Conservation (phyloP, 2,113 vertebrate genomes). For the Rattus rattus region DNA sequence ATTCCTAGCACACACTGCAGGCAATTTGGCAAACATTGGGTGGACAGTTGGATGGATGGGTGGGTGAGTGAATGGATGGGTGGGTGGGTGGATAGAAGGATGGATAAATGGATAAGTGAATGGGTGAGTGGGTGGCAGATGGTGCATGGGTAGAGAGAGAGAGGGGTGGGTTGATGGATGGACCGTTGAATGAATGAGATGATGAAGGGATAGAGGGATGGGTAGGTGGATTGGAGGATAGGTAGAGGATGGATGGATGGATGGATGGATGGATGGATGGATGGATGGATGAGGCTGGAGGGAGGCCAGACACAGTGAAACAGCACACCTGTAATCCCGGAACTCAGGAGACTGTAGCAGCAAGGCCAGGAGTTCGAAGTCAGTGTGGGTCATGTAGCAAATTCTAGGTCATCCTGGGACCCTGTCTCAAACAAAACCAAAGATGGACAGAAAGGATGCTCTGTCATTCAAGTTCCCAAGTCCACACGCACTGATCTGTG, state of each 20-base stretch:
- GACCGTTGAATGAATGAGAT: no score
- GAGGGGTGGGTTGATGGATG: not conserved
- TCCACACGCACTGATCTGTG: not conserved
- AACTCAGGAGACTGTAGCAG: not conserved
- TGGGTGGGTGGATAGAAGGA: not conserved
- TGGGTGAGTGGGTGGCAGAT: not conserved
- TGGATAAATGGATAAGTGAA: not conserved
- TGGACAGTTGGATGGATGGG: not conserved
- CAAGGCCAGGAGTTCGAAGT: not conserved
- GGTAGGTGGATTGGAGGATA: not conserved
- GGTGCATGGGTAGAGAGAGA: not conserved
- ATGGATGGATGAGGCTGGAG: not conserved
- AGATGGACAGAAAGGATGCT: no score
- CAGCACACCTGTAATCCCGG: not conserved
- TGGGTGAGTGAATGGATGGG: not conserved
- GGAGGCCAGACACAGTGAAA: not conserved
- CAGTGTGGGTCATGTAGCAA: not conserved
- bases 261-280: not conserved
- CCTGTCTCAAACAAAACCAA: not conserved
- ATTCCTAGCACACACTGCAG: rapidly evolving
- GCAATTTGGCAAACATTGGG: not conserved
- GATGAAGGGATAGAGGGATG: not conserved
- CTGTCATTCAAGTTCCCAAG: not conserved
- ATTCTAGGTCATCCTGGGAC: not conserved
- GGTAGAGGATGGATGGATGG: not conserved